phyloP scores from a whole-genome alignment of 2,888 invertebrate genomes.

The Drosophila parthenogenetica region DNA sequence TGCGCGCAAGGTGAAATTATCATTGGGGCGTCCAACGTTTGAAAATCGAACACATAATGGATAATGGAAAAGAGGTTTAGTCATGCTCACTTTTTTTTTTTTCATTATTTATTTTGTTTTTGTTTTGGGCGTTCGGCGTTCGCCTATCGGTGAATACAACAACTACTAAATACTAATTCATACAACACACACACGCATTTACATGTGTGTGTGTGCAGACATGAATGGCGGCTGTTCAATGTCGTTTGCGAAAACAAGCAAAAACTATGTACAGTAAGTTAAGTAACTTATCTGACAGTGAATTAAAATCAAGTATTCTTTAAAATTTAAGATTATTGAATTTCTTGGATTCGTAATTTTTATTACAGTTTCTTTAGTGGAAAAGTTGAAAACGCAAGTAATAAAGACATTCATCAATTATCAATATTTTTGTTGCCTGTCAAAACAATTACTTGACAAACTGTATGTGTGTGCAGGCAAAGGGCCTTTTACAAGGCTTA shows the following conservation, averaged over 20 bases:
- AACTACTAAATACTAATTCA: slow-evolving; percentile 11
- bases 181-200: neutral
- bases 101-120: slow-evolving; percentile 12
- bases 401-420: neutral
- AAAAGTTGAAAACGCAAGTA: neutral
- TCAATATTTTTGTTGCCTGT: neutral
- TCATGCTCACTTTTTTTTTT: slow-evolving; percentile 38
- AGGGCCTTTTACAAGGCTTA: slow-evolving; percentile 53
- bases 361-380: neutral
- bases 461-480: slow-evolving; percentile 24
- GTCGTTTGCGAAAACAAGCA: slow-evolving; percentile 34
- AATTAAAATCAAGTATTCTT: neutral
- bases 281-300: neutral
- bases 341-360: neutral
- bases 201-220: neutral
- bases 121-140: slow-evolving; percentile 33
- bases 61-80: slow-evolving; percentile 44
- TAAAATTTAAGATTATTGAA: neutral
- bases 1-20: slow-evolving; percentile 77
- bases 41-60: slow-evolving; percentile 37
- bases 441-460: neutral
- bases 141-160: slow-evolving; percentile 24
- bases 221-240: slow-evolving; percentile 45
- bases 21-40: slow-evolving; percentile 12
- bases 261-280: slow-evolving; percentile 2